Base-by-base conservation (phyloP, 2,113 vertebrate species). In the Romanogobio albipinnatus region DNA sequence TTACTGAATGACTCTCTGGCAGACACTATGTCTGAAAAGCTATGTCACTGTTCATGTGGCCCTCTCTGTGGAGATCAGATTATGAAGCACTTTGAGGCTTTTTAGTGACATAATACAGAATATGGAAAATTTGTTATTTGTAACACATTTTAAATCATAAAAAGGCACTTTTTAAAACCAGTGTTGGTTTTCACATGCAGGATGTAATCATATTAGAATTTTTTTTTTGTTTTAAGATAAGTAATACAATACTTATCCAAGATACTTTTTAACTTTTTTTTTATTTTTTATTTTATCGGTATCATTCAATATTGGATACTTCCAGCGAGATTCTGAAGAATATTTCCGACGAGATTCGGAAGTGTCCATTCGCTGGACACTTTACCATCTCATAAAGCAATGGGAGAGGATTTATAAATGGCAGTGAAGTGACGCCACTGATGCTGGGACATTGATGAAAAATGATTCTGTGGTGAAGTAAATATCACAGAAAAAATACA, bases 1-100 rank as follows among this genome's bases (percentile, higher is more conserved):
- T 29, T 59, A 86, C 84, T 49, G 56, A 88, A 83, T 68, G 66
- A 78, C 87, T 74, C 36, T 6, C 10, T 82, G 82, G 79, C 68
- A 76, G 66, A 76, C 71, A 82, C 49, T 11, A 6, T 15, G 7
- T 76, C 43, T n/a, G 49, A 26, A 53, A 56, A 4, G 24, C 51
- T 11, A 13, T 81, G 17, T 45, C 47, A 26, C 29, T 29, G 29
- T 24, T 59, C 43, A 29, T 64, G 6, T 74, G n/a, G 22, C 22
- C 13, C 29, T 76, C 26, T 66, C 59, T 53, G 1, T 68, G n/a
- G 43, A 71, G 7, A 36, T 68, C 5, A 51, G 26, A 53, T 33
- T 68, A 1, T 61, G 49, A 83, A 83, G 66, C 51, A 26, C 5
- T 45, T 22, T 13, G 4, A 45, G 2, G 70, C 22, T 8, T 45